phyloP scores from a whole-genome alignment of 2,113 vertebrate genomes.

The Platysternon megacephalum region DNA sequence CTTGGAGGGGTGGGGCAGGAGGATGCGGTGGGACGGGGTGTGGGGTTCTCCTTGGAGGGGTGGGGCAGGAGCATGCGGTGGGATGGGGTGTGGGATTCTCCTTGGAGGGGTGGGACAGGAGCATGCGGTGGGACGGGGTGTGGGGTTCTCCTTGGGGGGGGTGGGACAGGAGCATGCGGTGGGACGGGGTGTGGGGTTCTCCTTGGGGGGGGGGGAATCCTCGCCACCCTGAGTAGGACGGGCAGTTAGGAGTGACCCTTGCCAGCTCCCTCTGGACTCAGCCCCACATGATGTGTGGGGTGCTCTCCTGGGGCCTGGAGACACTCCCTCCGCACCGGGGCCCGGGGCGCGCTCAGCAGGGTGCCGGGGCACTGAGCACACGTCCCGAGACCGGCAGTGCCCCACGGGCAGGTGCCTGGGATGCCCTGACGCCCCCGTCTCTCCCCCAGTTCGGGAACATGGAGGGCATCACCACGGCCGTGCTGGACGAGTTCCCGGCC shows the following conservation, averaged over 20 bases:
- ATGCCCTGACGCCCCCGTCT: neutral
- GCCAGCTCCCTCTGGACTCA: neutral
- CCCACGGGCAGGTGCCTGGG: neutral
- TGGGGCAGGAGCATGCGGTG: too few species aligned
- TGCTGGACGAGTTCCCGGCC: constrained; percentile 87
- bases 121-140: fast-evolving
- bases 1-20: too few species aligned
- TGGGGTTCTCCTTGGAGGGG: too few species aligned
- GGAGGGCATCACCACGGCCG: constrained; percentile 87
- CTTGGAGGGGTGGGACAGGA: neutral
- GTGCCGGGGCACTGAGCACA: neutral
- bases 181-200: fast-evolving
- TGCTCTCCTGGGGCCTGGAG: neutral
- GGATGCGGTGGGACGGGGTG: neutral
- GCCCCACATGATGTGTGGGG: neutral
- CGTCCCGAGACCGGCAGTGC: neutral
- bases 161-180: fast-evolving
- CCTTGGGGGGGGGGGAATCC: neutral
- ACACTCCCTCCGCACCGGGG: neutral
- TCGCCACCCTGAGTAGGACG: fast-evolving
- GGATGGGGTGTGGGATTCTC: fast-evolving
- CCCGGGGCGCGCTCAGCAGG: neutral
- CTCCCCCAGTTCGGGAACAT: constrained; percentile 85
- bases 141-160: fast-evolving
- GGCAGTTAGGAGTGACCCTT: neutral